Evolutionary conservation across 2,888 invertebrate genomes (phyloP), one percentile per base, ranked within the genome.

Genomic region (Rhogogaster chlorosoma): DNA sequence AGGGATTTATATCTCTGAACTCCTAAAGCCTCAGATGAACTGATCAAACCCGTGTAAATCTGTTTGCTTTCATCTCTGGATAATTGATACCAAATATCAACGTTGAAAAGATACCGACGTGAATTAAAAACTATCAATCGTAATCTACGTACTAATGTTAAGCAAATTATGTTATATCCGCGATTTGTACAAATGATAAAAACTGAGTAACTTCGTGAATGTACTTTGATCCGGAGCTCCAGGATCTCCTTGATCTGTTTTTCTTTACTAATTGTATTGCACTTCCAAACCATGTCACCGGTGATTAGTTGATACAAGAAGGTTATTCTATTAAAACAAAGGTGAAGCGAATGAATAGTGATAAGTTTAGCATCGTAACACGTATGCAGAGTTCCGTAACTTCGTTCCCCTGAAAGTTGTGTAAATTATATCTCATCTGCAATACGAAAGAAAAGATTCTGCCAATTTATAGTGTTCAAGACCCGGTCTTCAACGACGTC

Each of bases 271-370:
- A 53, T n/a, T 77, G 18, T 77, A 10, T 53, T 77, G 77, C 49
- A 49, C 75, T 77, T 49, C 32, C 38, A 18, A 77, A 42, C 42
- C 7, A 73, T 73, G 22, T n/a, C 42, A 73, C 12, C 38, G 22
- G 26, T 53, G 53, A 77, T 77, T 77, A 77, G 29, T 38, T 77
- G 49, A 77, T n/a, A 26, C 77, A 49, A 53, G 26, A 10, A 45
- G 77, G 18, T 49, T 18, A 29, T 45, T 67, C 15, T 32, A 18
- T 67, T 32, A 67, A 15, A 32, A 32, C 32, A 67, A 67, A 67
- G 67, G 22, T 26, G 10, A 18, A 29, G 32, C 18, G 15, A 67
- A 67, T 67, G 67, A 32, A 67, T 32, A 32, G 32, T 29, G 32
- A 32, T 32, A 67, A 18, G 32, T 67, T 32, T 32, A 18, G 18